phyloP scores from a whole-genome alignment of 2,113 vertebrate genomes.

The Phalacrocorax carbo region DNA sequence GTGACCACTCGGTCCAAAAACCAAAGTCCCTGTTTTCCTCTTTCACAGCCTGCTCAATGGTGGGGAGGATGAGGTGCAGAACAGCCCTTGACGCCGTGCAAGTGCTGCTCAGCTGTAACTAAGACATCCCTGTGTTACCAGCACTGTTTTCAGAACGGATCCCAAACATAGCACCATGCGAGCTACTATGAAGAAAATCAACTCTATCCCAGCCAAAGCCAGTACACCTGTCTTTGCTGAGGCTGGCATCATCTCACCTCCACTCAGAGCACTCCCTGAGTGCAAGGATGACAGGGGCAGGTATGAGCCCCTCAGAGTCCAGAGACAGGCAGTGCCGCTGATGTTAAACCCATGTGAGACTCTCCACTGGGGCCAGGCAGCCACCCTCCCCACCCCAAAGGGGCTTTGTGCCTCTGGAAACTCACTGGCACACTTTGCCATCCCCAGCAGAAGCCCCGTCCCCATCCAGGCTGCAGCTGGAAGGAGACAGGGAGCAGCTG shows the following conservation, averaged over 20 bases:
- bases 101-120: too few relatives aligned
- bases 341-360: too few relatives aligned
- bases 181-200: neutral
- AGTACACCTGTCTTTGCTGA: fast-evolving
- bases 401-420: neutral
- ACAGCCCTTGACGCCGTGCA: neutral
- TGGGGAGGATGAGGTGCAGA: neutral
- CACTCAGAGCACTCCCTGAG: too few relatives aligned
- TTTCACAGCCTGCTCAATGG: fast-evolving
- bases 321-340: fast-evolving
- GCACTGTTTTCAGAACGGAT: too few relatives aligned
- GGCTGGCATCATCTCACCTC: fast-evolving
- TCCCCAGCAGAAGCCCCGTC: fast-evolving
- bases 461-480: neutral
- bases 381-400: neutral
- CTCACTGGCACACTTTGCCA: neutral
- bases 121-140: fast-evolving
- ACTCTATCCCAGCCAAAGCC: neutral
- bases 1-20: neutral
- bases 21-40: neutral
- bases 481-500: neutral
- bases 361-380: neutral
- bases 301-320: neutral
- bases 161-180: neutral
- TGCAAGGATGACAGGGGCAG: neutral